A percentile compares a stretch with the other conserved stretches of the same genome.
These are phyloP conservation scores for Anabacerthia variegaticeps DNA, from an alignment of 2,797 vertebrate species.

Conservation along the genomic window DNA sequence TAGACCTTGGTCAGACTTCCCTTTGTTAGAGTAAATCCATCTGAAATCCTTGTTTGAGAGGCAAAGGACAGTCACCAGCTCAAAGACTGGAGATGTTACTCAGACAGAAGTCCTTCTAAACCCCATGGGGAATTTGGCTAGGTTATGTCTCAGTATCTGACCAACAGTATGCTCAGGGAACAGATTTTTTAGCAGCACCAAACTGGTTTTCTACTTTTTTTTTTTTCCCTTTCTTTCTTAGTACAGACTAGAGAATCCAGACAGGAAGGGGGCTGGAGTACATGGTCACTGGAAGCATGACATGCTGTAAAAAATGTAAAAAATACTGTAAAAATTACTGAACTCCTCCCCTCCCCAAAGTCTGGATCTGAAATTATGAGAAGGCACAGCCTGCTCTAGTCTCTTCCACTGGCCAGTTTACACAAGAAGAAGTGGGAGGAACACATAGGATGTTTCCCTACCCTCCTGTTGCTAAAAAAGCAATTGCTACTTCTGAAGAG, in stretches of 20 bases:
- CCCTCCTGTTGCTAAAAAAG: neutral
- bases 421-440: neutral
- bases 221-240: neutral
- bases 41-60: slow-evolving; percentile 9
- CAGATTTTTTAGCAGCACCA: neutral
- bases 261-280: neutral
- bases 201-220: neutral
- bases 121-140: neutral
- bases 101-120: neutral
- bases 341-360: neutral
- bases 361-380: neutral
- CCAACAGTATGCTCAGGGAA: neutral
- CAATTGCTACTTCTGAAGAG: neutral
- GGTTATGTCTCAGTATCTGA: neutral
- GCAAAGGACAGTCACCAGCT: neutral
- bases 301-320: no score
- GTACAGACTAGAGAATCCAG: neutral
- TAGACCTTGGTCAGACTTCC: neutral
- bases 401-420: neutral
- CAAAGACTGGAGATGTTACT: neutral
- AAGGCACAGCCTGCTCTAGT: neutral
- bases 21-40: slow-evolving; percentile 10
- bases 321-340: no score
- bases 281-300: neutral
- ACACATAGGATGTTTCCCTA: neutral